Conservation (phyloP, 2,113 vertebrate species). For the Caranx melampygus region DNA sequence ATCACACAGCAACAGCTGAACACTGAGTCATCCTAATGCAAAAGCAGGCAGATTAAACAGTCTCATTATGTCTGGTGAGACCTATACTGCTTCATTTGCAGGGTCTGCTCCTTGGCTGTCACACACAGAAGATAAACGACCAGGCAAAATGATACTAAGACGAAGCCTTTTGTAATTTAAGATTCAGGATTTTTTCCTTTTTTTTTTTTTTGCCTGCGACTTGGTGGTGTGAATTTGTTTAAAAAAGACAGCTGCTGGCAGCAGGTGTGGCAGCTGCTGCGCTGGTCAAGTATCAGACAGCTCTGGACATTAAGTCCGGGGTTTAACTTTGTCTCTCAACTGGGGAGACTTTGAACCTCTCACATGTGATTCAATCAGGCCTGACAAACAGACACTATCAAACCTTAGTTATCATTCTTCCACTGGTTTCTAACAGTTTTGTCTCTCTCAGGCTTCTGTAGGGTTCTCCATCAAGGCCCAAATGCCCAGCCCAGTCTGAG, state of each 20-base stretch:
- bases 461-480: slow-evolving; percentile 61
- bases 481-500: slow-evolving; percentile 73
- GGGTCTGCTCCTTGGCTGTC: not conserved
- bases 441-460: slow-evolving; percentile 34
- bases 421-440: not conserved
- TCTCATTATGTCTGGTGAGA: slow-evolving; percentile 1
- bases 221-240: slow-evolving; percentile 25
- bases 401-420: not conserved
- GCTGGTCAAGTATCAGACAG: slow-evolving; percentile 33
- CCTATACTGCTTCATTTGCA: too few relatives aligned
- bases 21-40: not conserved
- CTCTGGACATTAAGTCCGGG: slow-evolving; percentile 22
- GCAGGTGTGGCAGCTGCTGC: slow-evolving; percentile 72
- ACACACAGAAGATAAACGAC: slow-evolving; percentile 16
- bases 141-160: slow-evolving; percentile 7
- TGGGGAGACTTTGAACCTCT: slow-evolving; percentile 13
- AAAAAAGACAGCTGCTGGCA: slow-evolving; percentile 61
- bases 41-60: not conserved
- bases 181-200: not conserved
- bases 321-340: slow-evolving; percentile 27
- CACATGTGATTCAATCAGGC: not conserved
- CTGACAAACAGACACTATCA: not conserved
- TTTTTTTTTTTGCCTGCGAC: not conserved
- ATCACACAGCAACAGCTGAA: not conserved
- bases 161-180: slow-evolving; percentile 57